Base-by-base conservation (phyloP, 2,797 vertebrate genomes). In the Aldrovandia affinis region DNA sequence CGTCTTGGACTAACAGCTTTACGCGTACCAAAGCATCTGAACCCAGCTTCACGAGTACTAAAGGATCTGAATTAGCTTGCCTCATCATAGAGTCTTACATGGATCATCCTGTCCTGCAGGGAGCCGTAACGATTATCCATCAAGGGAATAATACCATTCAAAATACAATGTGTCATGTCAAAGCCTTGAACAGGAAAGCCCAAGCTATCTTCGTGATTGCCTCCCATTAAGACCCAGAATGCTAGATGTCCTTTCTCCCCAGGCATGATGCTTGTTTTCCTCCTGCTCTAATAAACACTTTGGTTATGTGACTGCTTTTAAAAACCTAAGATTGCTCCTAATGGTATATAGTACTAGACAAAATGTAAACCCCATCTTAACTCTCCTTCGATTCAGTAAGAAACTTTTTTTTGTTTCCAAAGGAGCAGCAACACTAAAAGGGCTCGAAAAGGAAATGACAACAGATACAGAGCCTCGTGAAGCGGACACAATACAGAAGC, bases 1-100 rank as follows among this genome's bases (percentile, higher is more conserved):
- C 70, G 39, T 75, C 70, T 75, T 47, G 70, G 70, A 75, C 70
- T 75, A 75, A 75, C 70, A 75, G 39, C 39, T 75, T 47, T 44
- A 75, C 15, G 44, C 20, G n/a, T 39, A 44, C 39, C 44, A 75
- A 75, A 47, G 70, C 25, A 75, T 75, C 36, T 75, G 70, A 75
- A 44, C 70, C 22, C 36, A 42, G 70, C 70, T 42, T 75, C 44
- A 75, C 44, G n/a, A 75, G n/a, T 44, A 75, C 70, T 42, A 75
- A 44, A 42, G 70, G 44, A 75, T 75, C 70, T 75, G n/a, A 75
- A 75, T 75, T 75, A 15, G 39, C 20, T 14, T n/a, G 70, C 5
- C 70, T 75, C 70, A 75, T n/a, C 39, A n/a, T n/a, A n/a, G 20
- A n/a, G 39, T 42, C 39, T 25, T 25, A 44, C 70, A 44, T 75